Evolutionary conservation across 2,888 invertebrate species (phyloP).

Genomic region (Clusia tigrina): DNA sequence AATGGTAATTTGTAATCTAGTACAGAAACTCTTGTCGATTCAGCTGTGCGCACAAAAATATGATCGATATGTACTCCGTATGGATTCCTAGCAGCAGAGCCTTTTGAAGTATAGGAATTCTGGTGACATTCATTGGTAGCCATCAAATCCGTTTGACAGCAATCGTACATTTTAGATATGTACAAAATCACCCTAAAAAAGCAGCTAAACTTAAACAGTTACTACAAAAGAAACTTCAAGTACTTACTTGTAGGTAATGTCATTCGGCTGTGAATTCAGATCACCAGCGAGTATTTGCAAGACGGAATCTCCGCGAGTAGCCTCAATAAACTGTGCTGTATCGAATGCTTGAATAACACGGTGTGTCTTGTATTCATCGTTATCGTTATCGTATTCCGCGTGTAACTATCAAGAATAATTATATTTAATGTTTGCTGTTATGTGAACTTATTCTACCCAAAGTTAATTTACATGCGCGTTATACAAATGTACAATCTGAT

Average conservation of each 20-base stretch:
- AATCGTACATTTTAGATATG: conserved; percentile 68
- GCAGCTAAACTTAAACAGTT: neutral
- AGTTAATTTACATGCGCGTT: conserved; percentile 95
- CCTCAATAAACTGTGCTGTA: conserved; percentile 90
- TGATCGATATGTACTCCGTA: conserved; percentile 93
- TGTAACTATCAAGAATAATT: conserved; percentile 82
- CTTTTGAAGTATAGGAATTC: conserved; percentile 81
- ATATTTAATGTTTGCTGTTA: neutral
- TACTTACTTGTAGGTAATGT: conserved; percentile 75
- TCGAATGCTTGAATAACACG: conserved; percentile 93
- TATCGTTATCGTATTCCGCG: conserved; percentile 86
- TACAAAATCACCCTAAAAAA: conserved; percentile 67
- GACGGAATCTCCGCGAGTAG: conserved; percentile 82
- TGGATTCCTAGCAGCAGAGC: conserved; percentile 67
- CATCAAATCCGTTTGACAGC: conserved; percentile 59
- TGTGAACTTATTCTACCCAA: too few relatives aligned
- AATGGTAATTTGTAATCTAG: conserved; percentile 75
- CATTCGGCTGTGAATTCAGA: conserved; percentile 89
- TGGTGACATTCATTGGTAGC: conserved; percentile 82
- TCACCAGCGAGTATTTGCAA: conserved; percentile 91
- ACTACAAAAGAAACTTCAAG: neutral
- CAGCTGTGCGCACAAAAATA: conserved; percentile 70
- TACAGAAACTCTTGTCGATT: conserved; percentile 62
- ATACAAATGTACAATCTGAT: conserved; percentile 81
- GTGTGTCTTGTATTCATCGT: conserved; percentile 92